A percentile compares a stretch with the other conserved stretches of the same genome.
phyloP scores from a whole-genome alignment of 1,140 invertebrate species.

The Frieseomelitta varia region DNA sequence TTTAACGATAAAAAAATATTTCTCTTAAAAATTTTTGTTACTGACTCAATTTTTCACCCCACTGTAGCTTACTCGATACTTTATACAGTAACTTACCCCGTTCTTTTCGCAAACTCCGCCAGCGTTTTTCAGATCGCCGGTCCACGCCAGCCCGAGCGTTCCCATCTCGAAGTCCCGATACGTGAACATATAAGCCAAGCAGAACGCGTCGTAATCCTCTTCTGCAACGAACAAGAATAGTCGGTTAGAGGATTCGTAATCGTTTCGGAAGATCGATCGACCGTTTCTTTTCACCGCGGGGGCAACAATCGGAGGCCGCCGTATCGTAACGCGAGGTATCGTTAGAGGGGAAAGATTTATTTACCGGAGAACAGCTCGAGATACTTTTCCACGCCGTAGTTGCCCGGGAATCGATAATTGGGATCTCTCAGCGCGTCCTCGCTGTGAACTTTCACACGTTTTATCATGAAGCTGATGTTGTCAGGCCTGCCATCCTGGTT shows the following conservation, averaged over 20 bases:
- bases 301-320: not conserved
- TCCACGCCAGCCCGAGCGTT: slow-evolving; percentile 98
- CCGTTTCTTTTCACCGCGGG: not conserved
- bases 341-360: slow-evolving; percentile 36
- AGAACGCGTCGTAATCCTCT: slow-evolving; percentile 99
- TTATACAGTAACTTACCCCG: slow-evolving; percentile 86
- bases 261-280: not conserved
- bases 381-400: slow-evolving; percentile 97
- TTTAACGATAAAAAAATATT: no score
- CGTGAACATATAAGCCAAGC: slow-evolving; percentile 99
- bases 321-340: no score
- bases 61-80: no score
- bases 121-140: slow-evolving; percentile 96
- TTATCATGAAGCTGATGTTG: slow-evolving; percentile 98
- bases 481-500: slow-evolving; percentile 95
- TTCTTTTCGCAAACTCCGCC: slow-evolving; percentile 97
- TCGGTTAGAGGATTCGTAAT: not conserved
- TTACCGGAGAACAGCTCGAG: slow-evolving; percentile 95
- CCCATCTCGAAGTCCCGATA: slow-evolving; percentile 99
- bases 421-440: slow-evolving; percentile 91
- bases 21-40: no score
- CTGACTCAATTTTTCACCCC: no score
- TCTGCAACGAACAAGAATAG: slow-evolving; percentile 84
- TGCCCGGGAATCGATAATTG: slow-evolving; percentile 93
- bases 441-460: slow-evolving; percentile 96